phyloP scores from a whole-genome alignment of 2,888 invertebrate genomes.

The Beris chalybata region DNA sequence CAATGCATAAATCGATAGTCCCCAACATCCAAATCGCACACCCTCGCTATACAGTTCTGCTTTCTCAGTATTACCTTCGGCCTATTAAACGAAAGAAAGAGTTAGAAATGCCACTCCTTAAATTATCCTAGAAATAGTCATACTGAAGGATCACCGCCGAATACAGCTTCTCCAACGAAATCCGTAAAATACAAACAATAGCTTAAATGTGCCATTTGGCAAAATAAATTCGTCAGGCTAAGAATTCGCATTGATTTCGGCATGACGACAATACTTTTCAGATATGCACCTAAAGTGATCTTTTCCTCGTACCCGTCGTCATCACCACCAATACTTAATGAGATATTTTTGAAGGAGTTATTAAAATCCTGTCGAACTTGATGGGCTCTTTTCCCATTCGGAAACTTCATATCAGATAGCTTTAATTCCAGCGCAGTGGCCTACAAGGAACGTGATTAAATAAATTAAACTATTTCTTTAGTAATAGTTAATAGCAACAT shows the following conservation, averaged over 20 bases:
- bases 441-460: conserved; percentile 32
- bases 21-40: conserved; percentile 56
- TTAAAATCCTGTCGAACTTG: conserved; percentile 1
- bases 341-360: conserved; percentile 4
- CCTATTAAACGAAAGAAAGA: too few species aligned
- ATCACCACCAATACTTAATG: conserved; percentile 10
- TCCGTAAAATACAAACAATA: conserved; percentile 69
- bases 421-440: conserved; percentile 47
- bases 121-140: too few species aligned
- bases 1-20: conserved; percentile 56
- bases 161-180: conserved; percentile 67
- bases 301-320: conserved; percentile 42
- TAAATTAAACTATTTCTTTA: neutral
- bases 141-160: conserved; percentile 58
- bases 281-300: conserved; percentile 49
- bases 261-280: conserved; percentile 64
- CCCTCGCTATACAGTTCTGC: conserved; percentile 51
- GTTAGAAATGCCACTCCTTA: too few species aligned
- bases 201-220: conserved; percentile 70
- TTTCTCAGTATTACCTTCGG: neutral
- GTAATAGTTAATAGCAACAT: conserved; percentile 7
- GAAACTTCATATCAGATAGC: conserved; percentile 41
- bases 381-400: conserved; percentile 20
- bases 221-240: conserved; percentile 65
- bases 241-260: conserved; percentile 62